These are phyloP conservation scores for Drosophila malerkotliana DNA, from an alignment of 1,140 invertebrate genomes.

Conservation along the genomic window DNA sequence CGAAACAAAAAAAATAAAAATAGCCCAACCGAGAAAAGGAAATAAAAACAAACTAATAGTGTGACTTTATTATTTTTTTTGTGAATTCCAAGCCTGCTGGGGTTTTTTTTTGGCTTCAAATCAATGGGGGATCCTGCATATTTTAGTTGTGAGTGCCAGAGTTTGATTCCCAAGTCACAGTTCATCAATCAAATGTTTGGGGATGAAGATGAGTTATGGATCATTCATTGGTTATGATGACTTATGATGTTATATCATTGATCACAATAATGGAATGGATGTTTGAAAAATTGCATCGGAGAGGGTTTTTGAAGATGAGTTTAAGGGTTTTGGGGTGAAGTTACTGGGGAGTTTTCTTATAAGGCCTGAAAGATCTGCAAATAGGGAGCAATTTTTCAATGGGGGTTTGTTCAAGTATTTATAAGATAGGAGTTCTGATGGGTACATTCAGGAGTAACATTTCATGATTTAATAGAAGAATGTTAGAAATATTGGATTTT, in stretches of 20 bases:
- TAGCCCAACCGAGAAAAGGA: no score
- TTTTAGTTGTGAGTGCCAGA: slow-evolving; percentile 16
- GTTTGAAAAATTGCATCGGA: no score
- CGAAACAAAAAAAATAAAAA: background rate
- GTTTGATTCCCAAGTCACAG: background rate
- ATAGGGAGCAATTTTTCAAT: no score
- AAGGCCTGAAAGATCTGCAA: no score
- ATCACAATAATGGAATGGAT: background rate
- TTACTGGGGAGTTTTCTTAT: no score
- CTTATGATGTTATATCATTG: slow-evolving; percentile 29
- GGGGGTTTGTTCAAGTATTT: no score
- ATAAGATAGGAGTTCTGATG: no score
- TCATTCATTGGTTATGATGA: slow-evolving; percentile 1
- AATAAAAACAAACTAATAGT: background rate
- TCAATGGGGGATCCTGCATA: slow-evolving; percentile 25
- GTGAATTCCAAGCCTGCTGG: background rate
- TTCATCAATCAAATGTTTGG: slow-evolving; percentile 36
- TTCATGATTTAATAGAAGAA: no score
- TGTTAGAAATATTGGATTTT: no score
- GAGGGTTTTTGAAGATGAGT: no score
- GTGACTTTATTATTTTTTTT: background rate
- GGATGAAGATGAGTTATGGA: slow-evolving; percentile 19
- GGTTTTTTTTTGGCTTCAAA: background rate
- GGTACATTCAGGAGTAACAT: no score
- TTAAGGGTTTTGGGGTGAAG: no score